These are phyloP conservation scores for Eristalis arbustorum DNA, from an alignment of 2,888 invertebrate genomes.

Conservation along the genomic window DNA sequence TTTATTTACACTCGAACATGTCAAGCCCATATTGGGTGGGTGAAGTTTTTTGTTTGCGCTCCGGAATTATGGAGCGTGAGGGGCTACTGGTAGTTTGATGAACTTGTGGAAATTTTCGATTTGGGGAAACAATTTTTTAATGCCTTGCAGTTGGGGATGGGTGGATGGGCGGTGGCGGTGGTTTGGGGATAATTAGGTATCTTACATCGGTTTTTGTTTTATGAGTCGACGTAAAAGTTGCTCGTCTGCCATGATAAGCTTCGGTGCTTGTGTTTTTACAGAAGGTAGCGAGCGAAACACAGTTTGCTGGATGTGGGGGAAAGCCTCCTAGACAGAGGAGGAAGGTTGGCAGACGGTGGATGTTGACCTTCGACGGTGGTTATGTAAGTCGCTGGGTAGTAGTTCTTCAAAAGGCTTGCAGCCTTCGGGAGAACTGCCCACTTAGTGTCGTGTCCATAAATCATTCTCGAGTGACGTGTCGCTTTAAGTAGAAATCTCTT, in stretches of 20 bases:
- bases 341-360: background rate
- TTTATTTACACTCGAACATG: slow-evolving; percentile 7
- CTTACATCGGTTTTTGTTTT: background rate
- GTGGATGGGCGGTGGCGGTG: background rate
- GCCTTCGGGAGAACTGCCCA: background rate
- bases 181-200: background rate
- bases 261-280: background rate
- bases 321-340: too few relatives aligned
- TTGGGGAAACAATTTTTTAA: background rate
- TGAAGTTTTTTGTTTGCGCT: background rate
- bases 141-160: background rate
- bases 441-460: background rate
- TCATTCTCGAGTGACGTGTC: background rate
- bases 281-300: background rate
- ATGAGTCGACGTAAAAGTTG: background rate
- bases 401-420: background rate
- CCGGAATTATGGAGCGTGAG: background rate
- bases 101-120: background rate
- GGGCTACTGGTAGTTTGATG: background rate
- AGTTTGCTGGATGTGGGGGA: background rate
- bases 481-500: background rate
- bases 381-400: background rate
- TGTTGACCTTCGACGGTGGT: background rate
- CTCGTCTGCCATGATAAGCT: background rate
- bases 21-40: background rate